Conservation (phyloP, 2,888 invertebrate genomes). For the Drosophila borborema region DNA sequence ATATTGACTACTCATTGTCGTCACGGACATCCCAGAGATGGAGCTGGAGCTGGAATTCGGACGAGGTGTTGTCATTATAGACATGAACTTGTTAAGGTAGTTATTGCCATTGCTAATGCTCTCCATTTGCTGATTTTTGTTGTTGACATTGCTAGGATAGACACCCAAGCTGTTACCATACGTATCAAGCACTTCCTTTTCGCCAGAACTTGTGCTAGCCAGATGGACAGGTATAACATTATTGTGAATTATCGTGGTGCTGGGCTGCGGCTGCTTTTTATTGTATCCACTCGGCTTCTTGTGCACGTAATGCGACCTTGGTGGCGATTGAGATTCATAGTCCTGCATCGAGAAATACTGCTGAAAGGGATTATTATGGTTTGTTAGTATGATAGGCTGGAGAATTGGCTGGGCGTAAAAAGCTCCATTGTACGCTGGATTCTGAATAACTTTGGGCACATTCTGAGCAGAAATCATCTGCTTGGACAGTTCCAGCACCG, state of each 20-base stretch:
- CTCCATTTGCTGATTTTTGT: constrained; percentile 26
- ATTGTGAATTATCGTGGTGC: constrained; percentile 83
- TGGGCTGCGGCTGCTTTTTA: constrained; percentile 58
- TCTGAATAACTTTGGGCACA: constrained; percentile 81
- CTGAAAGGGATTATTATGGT: constrained; percentile 71
- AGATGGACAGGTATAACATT: constrained; percentile 83
- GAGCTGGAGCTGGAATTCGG: constrained; percentile 45
- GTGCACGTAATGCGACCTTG: constrained; percentile 46
- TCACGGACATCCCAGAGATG: constrained; percentile 37
- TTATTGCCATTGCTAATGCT: constrained; percentile 23
- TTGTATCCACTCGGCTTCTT: constrained; percentile 55
- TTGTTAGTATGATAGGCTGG: constrained; percentile 82
- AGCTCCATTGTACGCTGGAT: constrained; percentile 62
- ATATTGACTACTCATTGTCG: constrained; percentile 60
- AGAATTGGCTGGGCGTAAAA: constrained; percentile 80
- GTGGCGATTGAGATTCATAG: constrained; percentile 26
- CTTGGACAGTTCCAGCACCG: constrained; percentile 84
- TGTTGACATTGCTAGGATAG: constrained; percentile 61
- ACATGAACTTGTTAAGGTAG: constrained; percentile 46
- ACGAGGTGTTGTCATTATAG: constrained; percentile 68
- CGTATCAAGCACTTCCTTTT: constrained; percentile 80
- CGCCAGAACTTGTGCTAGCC: constrained; percentile 71
- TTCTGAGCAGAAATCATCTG: constrained; percentile 85
- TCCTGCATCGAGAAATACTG: constrained; percentile 56
- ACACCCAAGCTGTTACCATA: constrained; percentile 81